Base-by-base conservation (phyloP, 2,797 vertebrate species). In the Galago senegalensis region DNA sequence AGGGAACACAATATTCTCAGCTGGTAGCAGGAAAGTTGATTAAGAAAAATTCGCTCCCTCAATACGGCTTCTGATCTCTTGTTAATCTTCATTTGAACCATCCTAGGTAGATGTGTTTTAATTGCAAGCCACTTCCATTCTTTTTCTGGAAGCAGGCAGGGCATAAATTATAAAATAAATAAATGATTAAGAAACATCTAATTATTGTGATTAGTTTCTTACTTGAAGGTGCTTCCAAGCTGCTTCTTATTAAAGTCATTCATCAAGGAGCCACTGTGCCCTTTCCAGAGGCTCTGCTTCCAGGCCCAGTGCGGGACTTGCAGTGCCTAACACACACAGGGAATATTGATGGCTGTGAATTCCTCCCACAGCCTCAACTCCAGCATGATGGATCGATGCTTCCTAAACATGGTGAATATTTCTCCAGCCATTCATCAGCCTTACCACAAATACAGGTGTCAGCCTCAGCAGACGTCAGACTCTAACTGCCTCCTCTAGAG, bases 391-490 rank as follows among this genome's bases (percentile, higher is more conserved):
- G 98, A 99, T 98, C 91, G 98, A 98, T 98, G 98, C 98, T 99
- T 98, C 98, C 98, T 98, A 97, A 84, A 96, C 88, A 75, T 97
- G 98, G 98, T 91, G 98, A 98, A 97, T 97, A 93, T 96, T 98
- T 98, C 97, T 97, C 98, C 81, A 97, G 97, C 98, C 98, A 98
- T 99, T 98, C 98, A 98, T 99, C 99, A 99, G 98, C 98, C 97
- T 98, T 89, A 97, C 98, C 94, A 98, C 98, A 98, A 98, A 99
- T 97, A 98, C 98, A 98, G 97, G 98, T 98, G 99, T 99, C 98
- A 98, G 96, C 97, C 95, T 61, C 80, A 95, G 98, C 99, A 98
- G 98, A 99, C 98, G 95, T 93, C 98, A 97, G 97, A 97, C 98
- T 98, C 98, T 98, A 99, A 98, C 98, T 96, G 92, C 98, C 92